A percentile compares a stretch with the other conserved stretches of the same genome.
These are phyloP conservation scores for Brotula barbata DNA, from an alignment of 2,797 vertebrate species.

Conservation along the genomic window DNA sequence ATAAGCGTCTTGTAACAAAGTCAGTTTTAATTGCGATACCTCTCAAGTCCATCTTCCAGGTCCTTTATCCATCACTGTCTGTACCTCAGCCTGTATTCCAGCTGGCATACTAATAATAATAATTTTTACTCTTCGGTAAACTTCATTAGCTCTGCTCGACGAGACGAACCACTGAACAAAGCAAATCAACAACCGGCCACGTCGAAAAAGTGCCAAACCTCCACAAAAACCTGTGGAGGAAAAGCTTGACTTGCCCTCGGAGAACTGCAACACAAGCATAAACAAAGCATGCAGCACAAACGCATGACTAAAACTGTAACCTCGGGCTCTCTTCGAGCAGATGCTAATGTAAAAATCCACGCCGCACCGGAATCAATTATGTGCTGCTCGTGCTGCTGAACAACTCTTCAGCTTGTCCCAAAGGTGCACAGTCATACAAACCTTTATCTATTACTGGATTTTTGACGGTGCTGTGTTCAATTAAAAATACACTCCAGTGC, in stretches of 20 bases:
- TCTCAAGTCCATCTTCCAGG: no score
- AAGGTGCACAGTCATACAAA: constrained; percentile 3
- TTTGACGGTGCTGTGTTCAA: neutral
- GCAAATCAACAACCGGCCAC: constrained; percentile 26
- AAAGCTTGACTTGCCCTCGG: constrained; percentile 5
- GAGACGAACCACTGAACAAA: constrained; percentile 24
- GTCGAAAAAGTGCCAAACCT: constrained; percentile 40
- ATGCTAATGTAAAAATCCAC: constrained; percentile 17
- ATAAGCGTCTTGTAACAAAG: no score
- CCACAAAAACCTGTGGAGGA: constrained; percentile 36
- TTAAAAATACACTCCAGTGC: constrained; percentile 31
- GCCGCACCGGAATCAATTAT: constrained; percentile 45
- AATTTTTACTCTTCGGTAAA: no score
- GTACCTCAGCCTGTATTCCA: no score
- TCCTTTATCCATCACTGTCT: no score
- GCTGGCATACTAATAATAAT: no score
- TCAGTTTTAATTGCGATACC: no score
- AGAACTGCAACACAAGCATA: constrained; percentile 35
- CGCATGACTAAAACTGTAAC: constrained; percentile 35
- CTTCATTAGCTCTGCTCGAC: constrained; percentile 1
- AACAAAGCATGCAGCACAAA: constrained; percentile 23
- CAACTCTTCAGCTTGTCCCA: constrained; percentile 26
- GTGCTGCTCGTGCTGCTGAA: constrained; percentile 15
- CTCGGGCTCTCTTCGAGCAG: constrained; percentile 16
- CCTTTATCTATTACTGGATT: no score